Conservation (phyloP, 2,888 invertebrate species). For the Cheilosia scutellata region DNA sequence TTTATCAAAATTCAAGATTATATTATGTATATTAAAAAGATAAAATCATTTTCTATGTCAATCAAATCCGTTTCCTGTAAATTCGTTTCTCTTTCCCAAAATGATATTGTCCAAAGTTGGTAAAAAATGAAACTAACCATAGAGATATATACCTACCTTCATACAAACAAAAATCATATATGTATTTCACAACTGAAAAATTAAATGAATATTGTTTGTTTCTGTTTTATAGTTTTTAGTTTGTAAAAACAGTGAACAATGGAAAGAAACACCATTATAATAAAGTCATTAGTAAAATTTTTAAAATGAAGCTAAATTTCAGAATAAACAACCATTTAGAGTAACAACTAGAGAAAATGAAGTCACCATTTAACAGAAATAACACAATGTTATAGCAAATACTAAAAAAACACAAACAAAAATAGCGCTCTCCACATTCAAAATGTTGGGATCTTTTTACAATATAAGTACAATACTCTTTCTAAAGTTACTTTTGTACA, state of each 20-base stretch:
- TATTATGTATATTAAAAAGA: slow-evolving; percentile 40
- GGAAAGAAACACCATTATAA: slow-evolving; percentile 54
- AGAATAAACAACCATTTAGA: slow-evolving; percentile 33
- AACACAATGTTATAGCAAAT: slow-evolving; percentile 73
- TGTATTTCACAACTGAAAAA: slow-evolving; percentile 25
- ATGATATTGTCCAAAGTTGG: slow-evolving; percentile 50
- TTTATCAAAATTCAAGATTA: slow-evolving; percentile 51
- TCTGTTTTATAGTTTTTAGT: slow-evolving; percentile 40
- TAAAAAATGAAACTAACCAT: slow-evolving; percentile 45
- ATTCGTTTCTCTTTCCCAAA: slow-evolving; percentile 57
- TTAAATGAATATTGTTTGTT: slow-evolving; percentile 32
- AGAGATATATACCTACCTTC: slow-evolving; percentile 30
- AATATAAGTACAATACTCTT: slow-evolving; percentile 76
- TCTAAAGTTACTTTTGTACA: slow-evolving; percentile 69
- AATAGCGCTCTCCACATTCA: slow-evolving; percentile 68
- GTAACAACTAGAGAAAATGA: slow-evolving; percentile 50
- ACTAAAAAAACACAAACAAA: slow-evolving; percentile 40
- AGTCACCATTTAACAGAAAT: slow-evolving; percentile 63
- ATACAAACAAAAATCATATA: slow-evolving; percentile 19
- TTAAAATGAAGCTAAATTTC: slow-evolving; percentile 63
- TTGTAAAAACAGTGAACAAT: slow-evolving; percentile 32
- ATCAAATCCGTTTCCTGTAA: slow-evolving; percentile 67
- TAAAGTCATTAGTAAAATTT: slow-evolving; percentile 74
- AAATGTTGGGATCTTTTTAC: slow-evolving; percentile 73
- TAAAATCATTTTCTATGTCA: slow-evolving; percentile 51